phyloP scores from a whole-genome alignment of 2,888 invertebrate genomes.

The Ichneumoninae sp. region DNA sequence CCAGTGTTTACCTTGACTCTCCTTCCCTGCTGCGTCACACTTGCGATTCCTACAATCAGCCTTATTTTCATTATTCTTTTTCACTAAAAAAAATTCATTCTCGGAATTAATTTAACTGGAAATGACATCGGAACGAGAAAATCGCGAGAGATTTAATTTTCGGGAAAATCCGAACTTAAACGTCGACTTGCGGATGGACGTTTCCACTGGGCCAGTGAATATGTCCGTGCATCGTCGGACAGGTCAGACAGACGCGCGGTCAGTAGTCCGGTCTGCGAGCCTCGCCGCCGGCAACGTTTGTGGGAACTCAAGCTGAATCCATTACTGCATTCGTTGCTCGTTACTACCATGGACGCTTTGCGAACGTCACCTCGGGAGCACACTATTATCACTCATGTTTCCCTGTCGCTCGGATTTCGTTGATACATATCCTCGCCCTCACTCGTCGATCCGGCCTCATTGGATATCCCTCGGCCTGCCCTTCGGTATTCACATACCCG shows the following conservation, averaged over 20 bases:
- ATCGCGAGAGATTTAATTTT: not conserved
- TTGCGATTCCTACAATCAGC: conserved; percentile 3
- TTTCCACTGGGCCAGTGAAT: conserved; percentile 6
- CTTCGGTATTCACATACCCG: not conserved
- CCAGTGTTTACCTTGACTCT: conserved; percentile 21
- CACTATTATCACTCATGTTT: conserved; percentile 23
- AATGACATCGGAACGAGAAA: not conserved
- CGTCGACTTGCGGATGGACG: not conserved
- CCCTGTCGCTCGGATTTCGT: not conserved
- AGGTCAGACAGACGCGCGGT: not conserved
- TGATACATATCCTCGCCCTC: not conserved
- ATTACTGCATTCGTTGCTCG: conserved; percentile 13
- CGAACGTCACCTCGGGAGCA: conserved; percentile 11
- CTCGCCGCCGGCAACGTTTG: conserved; percentile 3
- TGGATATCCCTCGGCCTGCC: not conserved
- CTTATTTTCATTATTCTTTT: conserved; percentile 39
- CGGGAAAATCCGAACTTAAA: not conserved
- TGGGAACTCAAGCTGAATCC: not conserved
- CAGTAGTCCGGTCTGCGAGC: conserved; percentile 8
- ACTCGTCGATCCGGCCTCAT: not conserved
- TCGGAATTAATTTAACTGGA: conserved; percentile 12
- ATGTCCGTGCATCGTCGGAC: conserved; percentile 18
- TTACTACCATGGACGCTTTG: conserved; percentile 14
- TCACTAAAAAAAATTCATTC: conserved; percentile 4
- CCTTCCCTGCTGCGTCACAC: not conserved